phyloP scores from a whole-genome alignment of 2,888 invertebrate genomes.

The Calameuta idolon region DNA sequence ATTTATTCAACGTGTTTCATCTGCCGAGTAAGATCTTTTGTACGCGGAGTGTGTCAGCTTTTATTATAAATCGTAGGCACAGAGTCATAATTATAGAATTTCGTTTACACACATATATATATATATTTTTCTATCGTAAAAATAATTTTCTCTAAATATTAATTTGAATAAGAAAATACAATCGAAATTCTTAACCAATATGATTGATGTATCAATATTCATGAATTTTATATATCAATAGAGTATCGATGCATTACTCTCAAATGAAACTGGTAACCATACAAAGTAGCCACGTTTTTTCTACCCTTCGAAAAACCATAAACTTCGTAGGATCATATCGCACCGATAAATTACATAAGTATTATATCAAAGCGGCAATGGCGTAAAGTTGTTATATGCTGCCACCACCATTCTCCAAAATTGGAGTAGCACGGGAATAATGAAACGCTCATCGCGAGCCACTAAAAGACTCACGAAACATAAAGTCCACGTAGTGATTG shows the following conservation, averaged over 20 bases:
- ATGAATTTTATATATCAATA: not conserved
- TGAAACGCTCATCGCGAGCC: not conserved
- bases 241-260: not conserved
- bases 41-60: not conserved
- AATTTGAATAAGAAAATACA: not conserved
- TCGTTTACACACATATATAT: not conserved
- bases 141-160: not conserved
- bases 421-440: not conserved
- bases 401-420: constrained; percentile 42
- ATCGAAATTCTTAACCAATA: not conserved
- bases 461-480: not conserved
- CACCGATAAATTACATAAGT: not conserved
- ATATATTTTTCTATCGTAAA: not conserved
- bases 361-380: not conserved
- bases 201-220: not conserved
- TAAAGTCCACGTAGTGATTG: not conserved
- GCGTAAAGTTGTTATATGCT: constrained; percentile 29
- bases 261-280: too few species aligned
- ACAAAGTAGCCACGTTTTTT: not conserved
- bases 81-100: not conserved
- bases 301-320: not conserved
- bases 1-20: not conserved
- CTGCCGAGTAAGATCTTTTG: not conserved
- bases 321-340: not conserved
- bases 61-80: too few species aligned